Base-by-base conservation (phyloP, 2,888 invertebrate genomes). In the Torymus tubicola region DNA sequence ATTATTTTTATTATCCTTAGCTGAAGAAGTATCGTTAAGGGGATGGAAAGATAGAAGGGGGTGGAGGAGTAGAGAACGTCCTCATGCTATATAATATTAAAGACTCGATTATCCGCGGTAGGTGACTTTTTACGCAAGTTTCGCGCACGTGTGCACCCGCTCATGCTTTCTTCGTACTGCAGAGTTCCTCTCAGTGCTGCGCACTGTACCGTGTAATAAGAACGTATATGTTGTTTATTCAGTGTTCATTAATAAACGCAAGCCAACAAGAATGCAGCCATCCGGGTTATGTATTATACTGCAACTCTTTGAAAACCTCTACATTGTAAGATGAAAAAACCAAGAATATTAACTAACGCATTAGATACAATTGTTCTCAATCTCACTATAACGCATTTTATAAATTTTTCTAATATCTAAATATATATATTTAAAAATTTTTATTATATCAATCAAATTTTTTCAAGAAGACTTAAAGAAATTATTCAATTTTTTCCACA, bases 1-100 rank as follows among this genome's bases (percentile, higher is more conserved):
- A 84, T 88, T 87, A 86, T 86, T 87, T 86, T 88, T 87, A 87
- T 86, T 86, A 85, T 84, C 83, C 83, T 68, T 70, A 74, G 78
- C 83, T 76, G 79, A 83, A 83, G 77, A 83, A 83, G 81, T 80
- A 76, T 82, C 82, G 80, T 83, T 82, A 82, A 82, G 78, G 65
- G 63, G 58, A 68, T 72, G 67, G 79, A 53, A 71, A 31, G 69
- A 52, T 53, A 55, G 21, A 63, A 31, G 55, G 74, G 12, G 67
- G 70, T 57, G 21, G 61, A 53, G 31, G 55, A 55, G 31, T 12
- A 5, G 52, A 12, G 58, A 52, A 21, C 52, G 5, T 31, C 31
- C 64, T 64, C 81, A 79, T 81, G 81, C 82, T 81, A 84, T 83
- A 80, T 82, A 84, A 84, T 84, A 84, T 83, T 84, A 83, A 83